These are phyloP conservation scores for Luehdorfia chinensis DNA, from an alignment of 1,140 invertebrate species.

Conservation along the genomic window DNA sequence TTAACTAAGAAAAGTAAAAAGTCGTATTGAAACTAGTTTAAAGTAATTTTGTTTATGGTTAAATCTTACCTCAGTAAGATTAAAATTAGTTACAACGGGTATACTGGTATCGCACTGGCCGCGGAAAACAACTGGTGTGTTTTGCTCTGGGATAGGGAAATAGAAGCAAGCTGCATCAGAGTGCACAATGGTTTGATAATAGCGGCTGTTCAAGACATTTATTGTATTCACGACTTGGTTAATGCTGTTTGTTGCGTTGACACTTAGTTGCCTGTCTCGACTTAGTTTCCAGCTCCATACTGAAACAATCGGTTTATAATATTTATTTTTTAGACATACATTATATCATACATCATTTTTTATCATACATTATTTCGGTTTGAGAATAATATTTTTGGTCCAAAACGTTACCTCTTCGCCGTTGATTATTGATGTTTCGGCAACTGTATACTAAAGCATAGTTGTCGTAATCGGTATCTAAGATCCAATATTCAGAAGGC, in stretches of 20 bases:
- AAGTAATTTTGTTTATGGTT: no score
- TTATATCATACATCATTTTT: no score
- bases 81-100: slow-evolving; percentile 35
- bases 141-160: slow-evolving; percentile 25
- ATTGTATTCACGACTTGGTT: slow-evolving; percentile 24
- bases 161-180: slow-evolving; percentile 40
- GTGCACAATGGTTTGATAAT: slow-evolving; percentile 25
- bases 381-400: not conserved
- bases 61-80: slow-evolving; percentile 31
- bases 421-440: slow-evolving; percentile 17
- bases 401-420: not conserved
- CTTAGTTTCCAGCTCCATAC: slow-evolving; percentile 50
- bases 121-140: slow-evolving; percentile 31
- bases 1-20: no score
- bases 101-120: slow-evolving; percentile 47
- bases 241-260: slow-evolving; percentile 22
- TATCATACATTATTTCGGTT: no score
- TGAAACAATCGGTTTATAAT: slow-evolving; percentile 15
- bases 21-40: no score
- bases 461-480: slow-evolving; percentile 43
- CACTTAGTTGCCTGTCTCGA: slow-evolving; percentile 24
- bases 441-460: slow-evolving; percentile 44
- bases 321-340: not conserved
- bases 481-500: slow-evolving; percentile 31
- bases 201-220: slow-evolving; percentile 32